Evolutionary conservation across 1,140 invertebrate genomes (phyloP).

Genomic region (Rhyzopertha dominica): DNA sequence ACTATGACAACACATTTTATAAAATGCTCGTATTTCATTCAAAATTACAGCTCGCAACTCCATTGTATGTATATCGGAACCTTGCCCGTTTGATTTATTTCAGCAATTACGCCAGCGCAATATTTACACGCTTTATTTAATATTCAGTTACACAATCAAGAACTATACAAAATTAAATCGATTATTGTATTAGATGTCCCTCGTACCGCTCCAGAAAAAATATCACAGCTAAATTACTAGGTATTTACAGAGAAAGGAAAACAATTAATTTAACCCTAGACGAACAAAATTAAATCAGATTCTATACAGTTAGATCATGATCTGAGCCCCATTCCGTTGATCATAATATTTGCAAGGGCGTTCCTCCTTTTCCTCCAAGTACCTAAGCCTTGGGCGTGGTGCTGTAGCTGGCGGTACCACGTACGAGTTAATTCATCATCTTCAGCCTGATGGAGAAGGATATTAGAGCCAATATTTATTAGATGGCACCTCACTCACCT

Average conservation of each 20-base stretch:
- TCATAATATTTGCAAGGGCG: conserved; percentile 93
- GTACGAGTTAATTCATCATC: conserved; percentile 75
- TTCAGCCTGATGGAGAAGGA: conserved; percentile 68
- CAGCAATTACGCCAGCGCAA: too few relatives aligned
- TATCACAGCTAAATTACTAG: conserved; percentile 48
- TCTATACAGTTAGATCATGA: conserved; percentile 37
- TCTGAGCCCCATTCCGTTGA: conserved; percentile 69
- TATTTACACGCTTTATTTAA: too few relatives aligned
- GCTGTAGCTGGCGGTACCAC: conserved; percentile 86
- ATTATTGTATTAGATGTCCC: too few relatives aligned
- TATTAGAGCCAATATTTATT: conserved; percentile 3
- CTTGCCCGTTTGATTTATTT: too few relatives aligned
- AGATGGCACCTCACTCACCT: conserved; percentile 56
- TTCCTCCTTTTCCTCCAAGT: conserved; percentile 86
- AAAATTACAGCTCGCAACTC: too few relatives aligned
- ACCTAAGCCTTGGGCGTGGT: conserved; percentile 84
- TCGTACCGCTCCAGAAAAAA: conserved; percentile 36
- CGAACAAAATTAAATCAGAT: background rate
- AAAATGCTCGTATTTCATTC: too few relatives aligned
- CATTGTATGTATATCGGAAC: too few relatives aligned
- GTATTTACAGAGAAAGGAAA: conserved; percentile 29
- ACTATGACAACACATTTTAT: too few relatives aligned
- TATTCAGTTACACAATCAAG: too few relatives aligned
- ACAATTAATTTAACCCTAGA: conserved; percentile 10
- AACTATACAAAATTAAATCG: too few relatives aligned